Conservation (phyloP, 1,140 invertebrate species). For the Bombus sylvicola region DNA sequence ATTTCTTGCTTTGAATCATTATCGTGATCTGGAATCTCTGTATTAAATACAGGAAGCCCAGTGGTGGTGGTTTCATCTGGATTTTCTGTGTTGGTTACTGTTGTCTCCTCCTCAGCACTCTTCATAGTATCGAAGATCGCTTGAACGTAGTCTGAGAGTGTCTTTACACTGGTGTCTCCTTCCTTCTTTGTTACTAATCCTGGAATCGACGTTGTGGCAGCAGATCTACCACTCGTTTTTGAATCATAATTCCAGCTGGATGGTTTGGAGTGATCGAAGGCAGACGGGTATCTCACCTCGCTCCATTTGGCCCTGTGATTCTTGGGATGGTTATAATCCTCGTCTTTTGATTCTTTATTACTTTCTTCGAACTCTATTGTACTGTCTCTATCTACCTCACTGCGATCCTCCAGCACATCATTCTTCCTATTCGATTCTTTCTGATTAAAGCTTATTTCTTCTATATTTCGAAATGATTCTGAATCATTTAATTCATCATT, state of each 20-base stretch:
- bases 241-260: constrained; percentile 49
- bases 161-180: constrained; percentile 64
- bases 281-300: constrained; percentile 73
- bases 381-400: not conserved
- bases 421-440: not conserved
- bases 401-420: not conserved
- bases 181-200: constrained; percentile 42
- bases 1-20: no score
- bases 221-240: not conserved
- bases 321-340: constrained; percentile 70
- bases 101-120: constrained; percentile 70
- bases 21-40: not conserved
- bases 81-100: not conserved
- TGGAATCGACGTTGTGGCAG: constrained; percentile 4
- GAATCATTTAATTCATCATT: not conserved
- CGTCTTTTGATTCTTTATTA: constrained; percentile 13
- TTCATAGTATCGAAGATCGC: constrained; percentile 81
- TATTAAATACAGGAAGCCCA: not conserved
- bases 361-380: not conserved
- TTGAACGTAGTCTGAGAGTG: constrained; percentile 78
- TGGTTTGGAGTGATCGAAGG: constrained; percentile 66
- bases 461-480: not conserved
- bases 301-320: constrained; percentile 79
- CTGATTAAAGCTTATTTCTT: not conserved
- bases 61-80: not conserved